A percentile compares a stretch with the other conserved stretches of the same genome.
Evolutionary conservation across 2,113 vertebrate genomes (phyloP).

Genomic region (Apteryx mantelli): DNA sequence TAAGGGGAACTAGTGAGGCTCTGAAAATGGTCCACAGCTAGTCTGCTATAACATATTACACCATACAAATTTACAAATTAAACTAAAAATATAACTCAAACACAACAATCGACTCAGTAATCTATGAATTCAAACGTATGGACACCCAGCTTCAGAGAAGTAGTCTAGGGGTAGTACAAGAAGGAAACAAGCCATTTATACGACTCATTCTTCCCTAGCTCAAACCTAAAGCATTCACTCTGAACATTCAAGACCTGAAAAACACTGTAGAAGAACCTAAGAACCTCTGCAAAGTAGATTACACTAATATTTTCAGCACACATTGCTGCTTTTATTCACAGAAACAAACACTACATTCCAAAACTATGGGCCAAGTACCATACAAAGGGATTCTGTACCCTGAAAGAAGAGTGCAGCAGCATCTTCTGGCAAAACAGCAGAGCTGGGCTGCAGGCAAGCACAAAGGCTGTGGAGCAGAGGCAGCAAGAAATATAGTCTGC

Average conservation of each 20-base stretch:
- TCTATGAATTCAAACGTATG: neutral
- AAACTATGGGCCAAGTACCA: rapidly evolving
- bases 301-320: neutral
- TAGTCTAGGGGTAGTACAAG: neutral
- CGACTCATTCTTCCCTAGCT: neutral
- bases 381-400: neutral
- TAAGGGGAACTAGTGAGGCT: neutral
- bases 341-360: neutral
- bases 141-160: neutral
- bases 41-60: neutral
- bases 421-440: neutral
- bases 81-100: neutral
- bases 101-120: neutral
- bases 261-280: neutral
- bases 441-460: neutral
- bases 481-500: neutral
- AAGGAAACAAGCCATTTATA: neutral
- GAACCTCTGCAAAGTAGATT: neutral
- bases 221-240: neutral
- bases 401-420: neutral
- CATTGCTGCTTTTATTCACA: neutral
- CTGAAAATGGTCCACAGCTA: neutral
- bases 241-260: rapidly evolving
- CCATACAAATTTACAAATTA: neutral
- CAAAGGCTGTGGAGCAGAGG: neutral